Percentiles rank a stretch among this genome's conserved stretches.
Conservation (phyloP, 2,888 invertebrate genomes). For the Ectropis crepuscularia region DNA sequence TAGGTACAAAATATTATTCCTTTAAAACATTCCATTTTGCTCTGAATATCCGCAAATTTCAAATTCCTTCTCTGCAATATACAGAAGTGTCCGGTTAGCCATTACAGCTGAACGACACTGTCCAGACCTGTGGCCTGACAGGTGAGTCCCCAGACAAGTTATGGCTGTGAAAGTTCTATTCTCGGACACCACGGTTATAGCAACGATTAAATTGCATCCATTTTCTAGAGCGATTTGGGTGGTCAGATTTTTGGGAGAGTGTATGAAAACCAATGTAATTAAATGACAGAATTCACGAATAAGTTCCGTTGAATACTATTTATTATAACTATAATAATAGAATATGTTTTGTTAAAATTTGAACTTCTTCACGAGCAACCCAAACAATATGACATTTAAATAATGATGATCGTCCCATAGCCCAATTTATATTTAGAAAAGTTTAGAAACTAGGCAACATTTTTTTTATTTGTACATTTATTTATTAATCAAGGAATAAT, state of each 20-base stretch:
- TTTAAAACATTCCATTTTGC: not conserved
- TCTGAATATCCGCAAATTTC: conserved; percentile 7
- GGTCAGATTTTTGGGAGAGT: conserved; percentile 40
- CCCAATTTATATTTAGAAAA: too few relatives aligned
- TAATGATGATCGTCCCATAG: too few relatives aligned
- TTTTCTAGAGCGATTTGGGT: conserved; percentile 50
- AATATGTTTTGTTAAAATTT: too few relatives aligned
- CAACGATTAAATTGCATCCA: conserved; percentile 42
- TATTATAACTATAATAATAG: too few relatives aligned
- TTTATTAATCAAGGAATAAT: too few relatives aligned
- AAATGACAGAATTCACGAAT: conserved; percentile 3
- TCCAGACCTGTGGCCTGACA: conserved; percentile 61
- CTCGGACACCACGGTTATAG: conserved; percentile 45
- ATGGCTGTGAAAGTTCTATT: conserved; percentile 62
- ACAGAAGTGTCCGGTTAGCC: conserved; percentile 7
- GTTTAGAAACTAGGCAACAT: too few relatives aligned
- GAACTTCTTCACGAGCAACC: too few relatives aligned
- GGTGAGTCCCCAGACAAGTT: conserved; percentile 57
- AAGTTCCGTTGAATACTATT: too few relatives aligned
- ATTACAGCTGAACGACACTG: conserved; percentile 44
- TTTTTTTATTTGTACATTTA: too few relatives aligned
- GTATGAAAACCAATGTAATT: conserved; percentile 25
- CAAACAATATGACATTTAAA: too few relatives aligned
- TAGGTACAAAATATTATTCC: too few relatives aligned
- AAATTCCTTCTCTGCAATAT: conserved; percentile 7